Base-by-base conservation (phyloP, 1,140 invertebrate species). In the Chironomus striatipennis region DNA sequence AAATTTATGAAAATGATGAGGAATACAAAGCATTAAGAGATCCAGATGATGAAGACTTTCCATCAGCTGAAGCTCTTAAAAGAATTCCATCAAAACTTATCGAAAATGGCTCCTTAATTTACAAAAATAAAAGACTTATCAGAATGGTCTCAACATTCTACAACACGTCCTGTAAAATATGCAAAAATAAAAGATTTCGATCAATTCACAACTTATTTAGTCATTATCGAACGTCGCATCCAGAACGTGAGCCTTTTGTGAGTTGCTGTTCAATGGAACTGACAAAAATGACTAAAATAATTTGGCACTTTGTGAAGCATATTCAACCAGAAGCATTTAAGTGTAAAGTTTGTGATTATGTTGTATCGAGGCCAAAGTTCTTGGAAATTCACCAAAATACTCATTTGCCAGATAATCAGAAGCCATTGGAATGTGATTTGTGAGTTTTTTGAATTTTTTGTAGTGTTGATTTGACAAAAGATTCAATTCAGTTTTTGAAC, bases 31-130 rank as follows among this genome's bases (percentile, higher is more conserved):
- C 65, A n/a, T 9, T 47, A 7, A 70, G 74, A 70, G 74, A 74
- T 70, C 57, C 74, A 34, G 74, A 74, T 24, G 57, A 74, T 74
- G 74, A 74, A 42, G 65, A 74, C 17, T 74, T 43, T 17, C 74
- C 74, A 17, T 47, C 74, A 42, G 24, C 18, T 18, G 20, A 47
- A 42, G 65, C 74, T 8, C 47, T 74, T 3, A 24, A 42, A 1
- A 65, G 70, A 43, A 67, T 74, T 43, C 74, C 74, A 72, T 72
- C 47, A 21, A 20, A 74, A 72, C 34, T 74, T 7, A 67, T 74
- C 7, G 12, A 70, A 17, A 67, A 74, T 70, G 74, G 74, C 34
- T 21, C 43, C 12, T 17, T 74, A 12, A 18, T 70, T 15, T 64
- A 67, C 20, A 74, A 74, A 74, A 64, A 64, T 4, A 70, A 70